Evolutionary conservation across 2,888 invertebrate genomes (phyloP).

Genomic region (Nipponacmea schrenckii): DNA sequence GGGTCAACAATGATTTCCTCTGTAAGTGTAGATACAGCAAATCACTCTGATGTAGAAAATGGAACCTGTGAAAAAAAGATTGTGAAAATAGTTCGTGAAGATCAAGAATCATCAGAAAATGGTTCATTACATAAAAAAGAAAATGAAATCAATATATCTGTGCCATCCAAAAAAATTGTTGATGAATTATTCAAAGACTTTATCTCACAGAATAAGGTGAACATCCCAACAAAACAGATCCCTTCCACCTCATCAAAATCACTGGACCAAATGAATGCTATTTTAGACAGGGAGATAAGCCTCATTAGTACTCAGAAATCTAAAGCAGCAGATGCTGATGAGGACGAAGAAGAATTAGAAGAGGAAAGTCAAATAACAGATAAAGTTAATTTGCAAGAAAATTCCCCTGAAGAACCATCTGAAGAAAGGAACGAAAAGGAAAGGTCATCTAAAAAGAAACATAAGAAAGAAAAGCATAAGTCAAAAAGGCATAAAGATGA

Average conservation of each 20-base stretch:
- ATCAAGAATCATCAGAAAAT: neutral
- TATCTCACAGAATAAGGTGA: conserved; percentile 45
- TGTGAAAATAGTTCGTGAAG: neutral
- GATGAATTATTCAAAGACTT: conserved; percentile 58
- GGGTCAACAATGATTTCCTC: too few relatives aligned
- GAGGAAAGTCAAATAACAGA: too few relatives aligned
- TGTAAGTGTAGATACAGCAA: too few relatives aligned
- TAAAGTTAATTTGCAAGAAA: too few relatives aligned
- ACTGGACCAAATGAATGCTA: conserved; percentile 51
- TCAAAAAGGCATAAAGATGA: conserved; percentile 9
- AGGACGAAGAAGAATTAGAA: neutral
- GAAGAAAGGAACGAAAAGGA: neutral
- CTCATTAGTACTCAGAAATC: conserved; percentile 30
- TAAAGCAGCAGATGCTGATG: conserved; percentile 8
- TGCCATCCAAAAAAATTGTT: conserved; percentile 38
- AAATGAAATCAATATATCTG: neutral
- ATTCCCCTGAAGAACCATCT: too few relatives aligned
- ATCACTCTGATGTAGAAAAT: too few relatives aligned
- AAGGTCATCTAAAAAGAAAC: neutral
- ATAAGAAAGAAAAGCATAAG: conserved; percentile 8
- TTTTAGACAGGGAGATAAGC: conserved; percentile 50
- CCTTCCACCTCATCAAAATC: conserved; percentile 18
- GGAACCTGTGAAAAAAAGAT: too few relatives aligned
- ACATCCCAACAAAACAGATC: conserved; percentile 9
- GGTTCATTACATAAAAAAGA: neutral